Evolutionary conservation across 2,113 vertebrate genomes (phyloP), one percentile per base, ranked within the genome.

Genomic region (Bombycilla garrulus): DNA sequence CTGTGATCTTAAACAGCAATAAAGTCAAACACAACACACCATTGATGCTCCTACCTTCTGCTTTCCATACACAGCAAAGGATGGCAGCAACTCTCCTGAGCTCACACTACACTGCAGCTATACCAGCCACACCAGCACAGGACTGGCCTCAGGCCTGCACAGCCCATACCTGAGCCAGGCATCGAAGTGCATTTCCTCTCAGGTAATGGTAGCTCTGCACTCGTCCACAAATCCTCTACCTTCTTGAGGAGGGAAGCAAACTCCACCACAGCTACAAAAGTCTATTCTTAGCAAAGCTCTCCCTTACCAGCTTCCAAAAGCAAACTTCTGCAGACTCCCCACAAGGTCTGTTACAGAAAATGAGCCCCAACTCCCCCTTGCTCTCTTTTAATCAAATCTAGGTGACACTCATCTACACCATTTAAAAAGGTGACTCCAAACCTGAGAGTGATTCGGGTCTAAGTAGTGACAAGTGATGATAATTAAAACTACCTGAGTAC

Each of bases 311-410:
- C 6, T 25, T 12, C 0, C 0, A 47, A 36, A 4, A 8, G 0
- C 3, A 20, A 54, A 5, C 2, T 23, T 3, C 3, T 0, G 1
- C 3, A 24, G 4, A 1, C 1, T 0, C 2, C 6, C 2, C 1
- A 12, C 1, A 7, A 5, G 8, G 0, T 0, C 8, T 1, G 0
- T 0, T 4, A 11, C 0, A 0, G 0, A 17, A 1, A 0, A 0
- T 0, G 6, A 33, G 1, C 2, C 4, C 1, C 7, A 5, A 4
- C 0, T 5, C 0, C 0, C 9, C 5, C 31, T 2, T 2, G 1
- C 2, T 16, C 11, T 17, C 28, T 45, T 47, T n/a, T 17, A 1
- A 38, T 9, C 3, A 24, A 8, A 33, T 4, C 16, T 36, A 29
- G 12, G 24, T 13, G 4, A 10, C 6, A 28, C 28, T 15, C 20